A percentile compares a stretch with the other conserved stretches of the same genome.
Evolutionary conservation across 2,888 invertebrate genomes (phyloP).

Genomic region (Agrochola lota): DNA sequence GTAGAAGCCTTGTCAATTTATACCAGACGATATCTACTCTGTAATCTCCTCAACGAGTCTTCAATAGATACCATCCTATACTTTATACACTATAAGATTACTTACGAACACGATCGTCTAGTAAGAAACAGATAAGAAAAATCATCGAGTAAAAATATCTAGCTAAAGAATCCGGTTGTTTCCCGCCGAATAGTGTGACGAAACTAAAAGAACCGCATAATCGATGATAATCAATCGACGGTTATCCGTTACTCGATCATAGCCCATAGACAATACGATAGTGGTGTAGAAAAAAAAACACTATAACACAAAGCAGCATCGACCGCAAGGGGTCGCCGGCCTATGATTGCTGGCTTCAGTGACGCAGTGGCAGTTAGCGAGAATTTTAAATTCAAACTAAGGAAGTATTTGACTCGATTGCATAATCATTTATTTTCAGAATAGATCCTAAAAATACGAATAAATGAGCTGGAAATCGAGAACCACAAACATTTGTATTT

Average conservation of each 20-base stretch:
- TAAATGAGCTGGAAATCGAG: neutral
- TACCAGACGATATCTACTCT: constrained; percentile 31
- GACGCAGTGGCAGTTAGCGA: constrained; percentile 70
- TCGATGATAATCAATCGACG: constrained; percentile 52
- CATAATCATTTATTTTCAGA: constrained; percentile 31
- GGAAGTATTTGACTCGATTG: constrained; percentile 64
- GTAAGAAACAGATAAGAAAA: constrained; percentile 33
- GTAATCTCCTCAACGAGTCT: constrained; percentile 45
- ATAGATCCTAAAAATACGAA: constrained; percentile 24
- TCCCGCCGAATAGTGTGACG: constrained; percentile 42
- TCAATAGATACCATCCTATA: constrained; percentile 43
- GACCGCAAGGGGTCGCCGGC: constrained; percentile 83
- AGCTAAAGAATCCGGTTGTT: constrained; percentile 13
- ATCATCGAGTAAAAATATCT: constrained; percentile 7
- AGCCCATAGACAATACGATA: constrained; percentile 48
- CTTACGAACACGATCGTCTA: constrained; percentile 43
- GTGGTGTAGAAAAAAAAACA: constrained; percentile 48
- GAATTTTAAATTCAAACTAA: constrained; percentile 73
- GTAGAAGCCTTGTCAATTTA: constrained; percentile 43
- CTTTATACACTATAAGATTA: constrained; percentile 37
- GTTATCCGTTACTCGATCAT: constrained; percentile 53
- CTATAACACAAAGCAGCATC: constrained; percentile 72
- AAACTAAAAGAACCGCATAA: constrained; percentile 51
- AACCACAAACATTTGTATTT: constrained; percentile 10
- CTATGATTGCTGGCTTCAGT: constrained; percentile 82